phyloP scores from a whole-genome alignment of 2,113 vertebrate genomes.

The Nasalis larvatus region DNA sequence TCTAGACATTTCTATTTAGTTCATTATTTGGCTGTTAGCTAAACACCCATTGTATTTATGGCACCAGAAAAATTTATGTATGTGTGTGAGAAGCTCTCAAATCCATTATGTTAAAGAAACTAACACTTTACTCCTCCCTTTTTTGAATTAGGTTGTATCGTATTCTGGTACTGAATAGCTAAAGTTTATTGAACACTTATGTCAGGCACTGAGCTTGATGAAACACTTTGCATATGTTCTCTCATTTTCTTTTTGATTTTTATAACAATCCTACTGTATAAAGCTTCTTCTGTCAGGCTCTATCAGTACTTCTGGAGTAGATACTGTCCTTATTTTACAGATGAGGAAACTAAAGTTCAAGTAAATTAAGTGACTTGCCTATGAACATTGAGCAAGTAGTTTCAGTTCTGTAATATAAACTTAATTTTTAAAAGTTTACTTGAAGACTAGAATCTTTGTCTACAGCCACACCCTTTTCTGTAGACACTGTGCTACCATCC shows the following conservation, averaged over 20 bases:
- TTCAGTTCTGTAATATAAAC: neutral
- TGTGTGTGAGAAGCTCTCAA: neutral
- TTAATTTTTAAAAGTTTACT: neutral
- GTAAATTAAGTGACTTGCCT: neutral
- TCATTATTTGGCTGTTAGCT: neutral
- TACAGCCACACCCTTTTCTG: neutral
- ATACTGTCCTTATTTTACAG: neutral
- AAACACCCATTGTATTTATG: neutral
- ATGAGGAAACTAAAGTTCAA: neutral
- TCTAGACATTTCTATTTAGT: neutral
- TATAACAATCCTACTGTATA: neutral
- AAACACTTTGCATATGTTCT: neutral
- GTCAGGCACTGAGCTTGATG: neutral
- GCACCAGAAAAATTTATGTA: neutral
- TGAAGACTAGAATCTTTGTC: neutral
- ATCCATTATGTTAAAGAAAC: neutral
- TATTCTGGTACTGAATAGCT: neutral
- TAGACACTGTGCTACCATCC: no score
- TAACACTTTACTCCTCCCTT: neutral
- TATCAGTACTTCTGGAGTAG: neutral
- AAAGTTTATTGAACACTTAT: neutral
- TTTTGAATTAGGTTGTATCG: neutral
- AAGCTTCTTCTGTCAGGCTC: neutral
- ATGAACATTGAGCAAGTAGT: neutral
- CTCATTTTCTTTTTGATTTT: neutral